A percentile compares a stretch with the other conserved stretches of the same genome.
These are phyloP conservation scores for Melanophora roralis DNA, from an alignment of 2,888 invertebrate genomes.

Conservation along the genomic window DNA sequence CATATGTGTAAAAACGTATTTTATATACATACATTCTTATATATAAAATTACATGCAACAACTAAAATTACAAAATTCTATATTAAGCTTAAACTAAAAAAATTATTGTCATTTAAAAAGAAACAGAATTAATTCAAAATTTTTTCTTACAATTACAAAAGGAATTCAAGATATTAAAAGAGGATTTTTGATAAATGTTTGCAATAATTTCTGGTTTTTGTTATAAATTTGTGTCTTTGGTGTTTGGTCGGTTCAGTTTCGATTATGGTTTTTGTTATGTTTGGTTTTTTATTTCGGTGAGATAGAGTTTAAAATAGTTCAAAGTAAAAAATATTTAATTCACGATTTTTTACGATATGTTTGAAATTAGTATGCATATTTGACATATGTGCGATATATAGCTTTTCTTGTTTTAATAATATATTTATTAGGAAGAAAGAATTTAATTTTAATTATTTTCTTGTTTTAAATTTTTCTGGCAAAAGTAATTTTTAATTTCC, in stretches of 20 bases:
- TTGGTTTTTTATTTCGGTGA: slow-evolving; percentile 38
- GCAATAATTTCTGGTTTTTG: not conserved
- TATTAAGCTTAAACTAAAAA: too few species aligned
- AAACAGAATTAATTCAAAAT: not conserved
- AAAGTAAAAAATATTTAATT: slow-evolving; percentile 17
- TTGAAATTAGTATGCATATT: too few species aligned
- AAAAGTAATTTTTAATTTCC: not conserved
- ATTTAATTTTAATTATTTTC: too few species aligned
- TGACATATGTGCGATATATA: too few species aligned
- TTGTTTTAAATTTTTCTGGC: too few species aligned
- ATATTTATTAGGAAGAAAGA: too few species aligned
- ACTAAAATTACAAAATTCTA: too few species aligned
- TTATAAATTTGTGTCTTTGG: not conserved
- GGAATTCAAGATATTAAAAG: slow-evolving; percentile 7
- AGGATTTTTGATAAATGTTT: not conserved
- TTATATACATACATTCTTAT: not conserved
- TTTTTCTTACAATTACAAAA: not conserved
- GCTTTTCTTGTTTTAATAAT: too few species aligned
- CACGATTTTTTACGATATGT: slow-evolving; percentile 14
- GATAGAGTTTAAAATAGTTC: slow-evolving; percentile 38
- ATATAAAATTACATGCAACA: slow-evolving; percentile 1
- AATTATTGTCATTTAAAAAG: slow-evolving; percentile 40
- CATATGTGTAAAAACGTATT: too few species aligned
- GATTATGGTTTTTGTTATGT: slow-evolving; percentile 9
- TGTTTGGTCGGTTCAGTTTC: slow-evolving; percentile 51